These are phyloP conservation scores for Pseudonaja textilis DNA, from an alignment of 2,113 vertebrate genomes.

Conservation along the genomic window DNA sequence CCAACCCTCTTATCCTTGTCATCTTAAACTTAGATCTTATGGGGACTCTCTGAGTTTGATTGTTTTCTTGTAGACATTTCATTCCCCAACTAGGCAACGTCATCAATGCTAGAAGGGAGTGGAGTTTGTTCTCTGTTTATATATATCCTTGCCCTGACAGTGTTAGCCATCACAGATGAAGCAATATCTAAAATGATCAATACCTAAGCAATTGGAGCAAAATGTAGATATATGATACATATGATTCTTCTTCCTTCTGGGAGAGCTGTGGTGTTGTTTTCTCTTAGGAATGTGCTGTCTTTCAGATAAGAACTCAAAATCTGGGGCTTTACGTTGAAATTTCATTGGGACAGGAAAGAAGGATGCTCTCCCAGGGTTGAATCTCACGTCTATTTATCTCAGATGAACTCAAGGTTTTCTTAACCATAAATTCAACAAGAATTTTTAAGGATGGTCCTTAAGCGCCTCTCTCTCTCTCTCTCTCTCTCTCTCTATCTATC, in stretches of 20 bases:
- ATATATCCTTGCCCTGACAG: too few relatives aligned
- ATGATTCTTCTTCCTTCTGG: constrained; percentile 4
- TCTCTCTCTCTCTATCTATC: too few relatives aligned
- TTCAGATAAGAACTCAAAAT: neutral
- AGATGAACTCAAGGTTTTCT: neutral
- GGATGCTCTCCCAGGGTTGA: neutral
- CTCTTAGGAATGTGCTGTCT: constrained; percentile 10
- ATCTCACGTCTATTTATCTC: constrained; percentile 12
- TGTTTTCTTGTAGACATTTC: too few relatives aligned
- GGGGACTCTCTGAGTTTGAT: too few relatives aligned
- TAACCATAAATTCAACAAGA: constrained; percentile 3
- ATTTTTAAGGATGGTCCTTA: neutral
- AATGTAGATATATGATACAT: constrained; percentile 5
- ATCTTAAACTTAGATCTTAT: constrained; percentile 49
- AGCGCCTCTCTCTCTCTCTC: too few relatives aligned
- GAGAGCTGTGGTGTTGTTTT: neutral
- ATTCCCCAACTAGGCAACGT: too few relatives aligned
- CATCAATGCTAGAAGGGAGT: too few relatives aligned
- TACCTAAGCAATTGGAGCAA: constrained; percentile 18
- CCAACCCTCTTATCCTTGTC: constrained; percentile 33
- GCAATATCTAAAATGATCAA: constrained; percentile 9
- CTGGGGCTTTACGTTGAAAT: neutral
- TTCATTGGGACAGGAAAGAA: neutral
- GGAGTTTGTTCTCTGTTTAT: too few relatives aligned
- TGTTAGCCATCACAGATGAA: constrained; percentile 44